These are phyloP conservation scores for Beris chalybata DNA, from an alignment of 2,888 invertebrate species.

Conservation along the genomic window DNA sequence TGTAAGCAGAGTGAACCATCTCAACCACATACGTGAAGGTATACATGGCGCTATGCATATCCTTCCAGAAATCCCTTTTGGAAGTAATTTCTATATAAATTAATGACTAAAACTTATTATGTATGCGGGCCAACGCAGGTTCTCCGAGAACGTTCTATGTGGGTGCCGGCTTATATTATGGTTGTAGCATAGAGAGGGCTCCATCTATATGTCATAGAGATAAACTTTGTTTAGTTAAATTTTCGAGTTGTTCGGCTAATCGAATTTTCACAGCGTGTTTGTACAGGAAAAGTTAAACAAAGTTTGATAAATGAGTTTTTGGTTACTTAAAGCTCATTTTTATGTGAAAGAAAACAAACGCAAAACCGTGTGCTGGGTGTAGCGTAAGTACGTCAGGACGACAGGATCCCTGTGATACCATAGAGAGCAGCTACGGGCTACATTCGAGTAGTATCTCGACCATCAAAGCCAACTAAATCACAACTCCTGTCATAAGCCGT, in stretches of 20 bases:
- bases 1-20: conserved; percentile 12
- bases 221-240: conserved; percentile 39
- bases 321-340: conserved; percentile 35
- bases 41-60: conserved; percentile 20
- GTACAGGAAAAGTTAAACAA: conserved; percentile 37
- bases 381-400: no score
- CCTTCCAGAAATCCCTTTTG: conserved; percentile 36
- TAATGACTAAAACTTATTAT: conserved; percentile 42
- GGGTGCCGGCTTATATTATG: conserved; percentile 8
- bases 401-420: no score
- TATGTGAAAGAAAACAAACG: conserved; percentile 8
- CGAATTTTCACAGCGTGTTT: conserved; percentile 36
- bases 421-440: no score
- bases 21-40: conserved; percentile 29
- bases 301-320: conserved; percentile 39
- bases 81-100: conserved; percentile 40
- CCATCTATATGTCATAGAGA: conserved; percentile 33
- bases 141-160: conserved; percentile 26
- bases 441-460: no score
- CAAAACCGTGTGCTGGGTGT: background rate
- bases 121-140: conserved; percentile 39
- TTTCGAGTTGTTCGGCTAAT: conserved; percentile 38
- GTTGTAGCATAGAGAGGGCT: background rate
- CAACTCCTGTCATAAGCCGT: background rate
- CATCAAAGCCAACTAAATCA: conserved; percentile 1